These are phyloP conservation scores for Platycnemis pennipes DNA, from an alignment of 2,888 invertebrate genomes.

Conservation along the genomic window DNA sequence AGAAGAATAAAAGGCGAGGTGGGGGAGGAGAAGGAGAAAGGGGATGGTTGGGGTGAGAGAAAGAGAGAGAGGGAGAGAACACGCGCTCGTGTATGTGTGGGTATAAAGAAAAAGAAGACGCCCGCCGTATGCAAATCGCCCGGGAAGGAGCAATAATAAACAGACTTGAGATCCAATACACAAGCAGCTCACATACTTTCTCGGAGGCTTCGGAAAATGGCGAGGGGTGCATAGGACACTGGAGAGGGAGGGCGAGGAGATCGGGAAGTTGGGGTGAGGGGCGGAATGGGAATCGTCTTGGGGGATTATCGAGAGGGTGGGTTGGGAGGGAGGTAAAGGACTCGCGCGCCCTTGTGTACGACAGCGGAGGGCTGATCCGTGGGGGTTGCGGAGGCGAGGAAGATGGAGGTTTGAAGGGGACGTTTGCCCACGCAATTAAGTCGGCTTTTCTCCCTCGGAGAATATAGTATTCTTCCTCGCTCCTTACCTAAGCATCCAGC, in stretches of 20 bases:
- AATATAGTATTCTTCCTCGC: not conserved
- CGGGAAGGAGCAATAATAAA: slow-evolving; percentile 63
- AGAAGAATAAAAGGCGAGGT: not conserved
- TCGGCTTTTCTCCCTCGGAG: slow-evolving; percentile 29
- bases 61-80: not conserved
- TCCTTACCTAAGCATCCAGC: not conserved
- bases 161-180: slow-evolving; percentile 64
- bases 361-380: not conserved
- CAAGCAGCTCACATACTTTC: slow-evolving; percentile 66
- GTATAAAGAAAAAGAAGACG: slow-evolving; percentile 40
- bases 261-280: not conserved
- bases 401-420: not conserved
- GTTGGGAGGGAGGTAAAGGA: not conserved
- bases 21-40: no score
- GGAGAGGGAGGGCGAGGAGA: not conserved
- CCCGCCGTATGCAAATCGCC: slow-evolving; percentile 61
- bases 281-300: slow-evolving; percentile 44
- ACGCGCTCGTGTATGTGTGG: not conserved
- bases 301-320: slow-evolving; percentile 41
- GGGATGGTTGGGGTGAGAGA: not conserved
- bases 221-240: not conserved
- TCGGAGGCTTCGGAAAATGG: slow-evolving; percentile 37
- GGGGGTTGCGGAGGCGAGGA: not conserved
- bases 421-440: slow-evolving; percentile 57
- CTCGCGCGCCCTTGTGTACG: not conserved